Conservation (phyloP, 2,888 invertebrate species). For the Xestobium rufovillosum region DNA sequence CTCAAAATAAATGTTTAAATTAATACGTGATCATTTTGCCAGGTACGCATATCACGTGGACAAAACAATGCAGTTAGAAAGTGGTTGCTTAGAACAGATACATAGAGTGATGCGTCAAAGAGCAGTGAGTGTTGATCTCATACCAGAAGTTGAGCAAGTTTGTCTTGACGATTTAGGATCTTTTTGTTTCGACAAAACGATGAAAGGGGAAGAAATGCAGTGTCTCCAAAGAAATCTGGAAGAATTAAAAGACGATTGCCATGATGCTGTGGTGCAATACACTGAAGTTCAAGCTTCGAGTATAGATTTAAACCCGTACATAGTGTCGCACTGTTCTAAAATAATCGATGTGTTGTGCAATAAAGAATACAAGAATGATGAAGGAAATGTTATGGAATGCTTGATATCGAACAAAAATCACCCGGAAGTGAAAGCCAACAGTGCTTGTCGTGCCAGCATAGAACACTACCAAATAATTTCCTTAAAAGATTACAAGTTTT, state of each 20-base stretch:
- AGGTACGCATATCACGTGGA: slow-evolving; percentile 53
- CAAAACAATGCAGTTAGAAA: slow-evolving; percentile 45
- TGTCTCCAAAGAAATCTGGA: slow-evolving; percentile 85
- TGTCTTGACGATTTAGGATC: slow-evolving; percentile 82
- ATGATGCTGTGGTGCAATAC: slow-evolving; percentile 68
- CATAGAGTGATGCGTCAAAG: slow-evolving; percentile 88
- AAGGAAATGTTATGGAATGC: slow-evolving; percentile 91
- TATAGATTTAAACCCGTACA: slow-evolving; percentile 81
- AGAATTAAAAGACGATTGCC: slow-evolving; percentile 60
- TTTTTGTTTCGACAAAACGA: slow-evolving; percentile 77
- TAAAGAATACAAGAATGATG: slow-evolving; percentile 63
- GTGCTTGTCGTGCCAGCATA: slow-evolving; percentile 84
- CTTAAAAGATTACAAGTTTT: slow-evolving; percentile 88
- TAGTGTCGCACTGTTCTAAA: slow-evolving; percentile 73
- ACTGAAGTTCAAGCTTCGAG: slow-evolving; percentile 87
- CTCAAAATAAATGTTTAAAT: too few species aligned
- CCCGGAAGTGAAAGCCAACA: slow-evolving; percentile 66
- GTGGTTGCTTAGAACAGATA: slow-evolving; percentile 68
- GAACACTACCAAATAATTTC: slow-evolving; percentile 96
- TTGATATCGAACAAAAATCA: slow-evolving; percentile 87
- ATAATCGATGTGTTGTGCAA: slow-evolving; percentile 73
- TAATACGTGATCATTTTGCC: too few species aligned
- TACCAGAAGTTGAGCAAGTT: slow-evolving; percentile 87
- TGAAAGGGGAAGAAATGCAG: slow-evolving; percentile 82
- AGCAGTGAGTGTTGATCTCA: slow-evolving; percentile 84